Base-by-base conservation (phyloP, 2,113 vertebrate genomes). In the Cichladusa arquata region DNA sequence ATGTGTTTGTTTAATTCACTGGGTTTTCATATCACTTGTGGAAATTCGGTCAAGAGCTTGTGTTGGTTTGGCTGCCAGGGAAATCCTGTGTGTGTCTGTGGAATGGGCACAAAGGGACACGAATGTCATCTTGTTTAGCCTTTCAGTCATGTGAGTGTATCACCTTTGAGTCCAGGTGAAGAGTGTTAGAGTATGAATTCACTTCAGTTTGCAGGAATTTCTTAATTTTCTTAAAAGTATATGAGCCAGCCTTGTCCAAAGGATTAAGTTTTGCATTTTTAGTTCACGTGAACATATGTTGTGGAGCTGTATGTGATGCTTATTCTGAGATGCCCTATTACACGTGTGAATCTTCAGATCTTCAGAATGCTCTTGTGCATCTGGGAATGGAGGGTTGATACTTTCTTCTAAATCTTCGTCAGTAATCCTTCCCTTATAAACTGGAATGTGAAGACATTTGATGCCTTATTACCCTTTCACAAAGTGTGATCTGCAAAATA, bases 71-170 rank as follows among this genome's bases (percentile, higher is more conserved):
- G 7, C 53, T 83, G 54, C 12, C 25, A 34, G 50, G 47, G 40
- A 67, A 76, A 26, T 60, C 12, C 40, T 1, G 0, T 0, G 0
- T 48, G 33, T 4, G 0, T 48, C 47, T 64, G 56, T 42, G 65
- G 77, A 67, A 58, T 19, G 56, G 26, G 34, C 60, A 66, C 16
- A 25, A 36, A 71, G 24, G 42, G 61, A 31, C 26, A 7, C 1
- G 2, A 40, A 10, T 0, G 1, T 15, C 0, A 0, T 38, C 19
- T 51, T 29, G 13, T 36, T 5, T 31, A 60, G 64, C 40, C 24
- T 60, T 13, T 79, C 53, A 33, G 44, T 57, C 67, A 20, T 11
- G 38, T 33, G 26, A 73, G 18, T 11, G 1, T n/a, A 25, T 31
- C 11, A 20, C 3, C 1, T 50, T 57, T 51, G 45, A 56, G 15